A percentile compares a stretch with the other conserved stretches of the same genome.
phyloP scores from a whole-genome alignment of 1,140 invertebrate species.

The Whitmania pigra region DNA sequence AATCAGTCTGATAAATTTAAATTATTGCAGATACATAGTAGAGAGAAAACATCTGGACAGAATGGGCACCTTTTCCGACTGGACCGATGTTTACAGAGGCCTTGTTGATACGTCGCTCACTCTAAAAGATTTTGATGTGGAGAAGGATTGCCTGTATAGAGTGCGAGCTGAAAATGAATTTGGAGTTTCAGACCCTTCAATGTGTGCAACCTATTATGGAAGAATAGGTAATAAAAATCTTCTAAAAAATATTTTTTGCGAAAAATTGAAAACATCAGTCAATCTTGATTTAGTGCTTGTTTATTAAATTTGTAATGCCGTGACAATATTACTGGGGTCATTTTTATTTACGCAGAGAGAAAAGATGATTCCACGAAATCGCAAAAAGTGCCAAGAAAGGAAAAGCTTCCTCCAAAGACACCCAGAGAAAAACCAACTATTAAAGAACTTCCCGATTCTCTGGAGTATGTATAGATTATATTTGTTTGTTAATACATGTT shows the following conservation, averaged over 20 bases:
- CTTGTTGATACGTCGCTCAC: constrained; percentile 27
- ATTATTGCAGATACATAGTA: constrained; percentile 20
- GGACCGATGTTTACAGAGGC: constrained; percentile 27
- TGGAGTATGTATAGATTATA: neutral
- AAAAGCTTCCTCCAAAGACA: constrained; percentile 24
- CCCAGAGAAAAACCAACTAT: constrained; percentile 22
- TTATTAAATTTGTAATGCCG: neutral
- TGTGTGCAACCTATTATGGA: constrained; percentile 47
- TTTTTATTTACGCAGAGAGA: neutral
- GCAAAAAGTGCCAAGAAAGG: constrained; percentile 25
- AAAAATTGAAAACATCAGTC: no score
- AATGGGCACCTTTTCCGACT: constrained; percentile 26
- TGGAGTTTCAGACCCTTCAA: constrained; percentile 76
- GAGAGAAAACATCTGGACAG: constrained; percentile 22
- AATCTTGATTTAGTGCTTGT: no score
- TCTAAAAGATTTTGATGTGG: constrained; percentile 40
- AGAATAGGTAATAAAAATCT: constrained; percentile 23
- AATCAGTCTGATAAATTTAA: neutral
- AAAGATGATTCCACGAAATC: neutral
- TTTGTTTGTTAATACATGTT: no score
- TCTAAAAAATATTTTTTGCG: neutral
- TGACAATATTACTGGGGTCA: neutral
- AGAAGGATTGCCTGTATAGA: constrained; percentile 74
- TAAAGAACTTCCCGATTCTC: constrained; percentile 12
- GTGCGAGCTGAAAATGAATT: constrained; percentile 94